phyloP scores from a whole-genome alignment of 2,797 vertebrate species.

The Anomalospiza imberbis region DNA sequence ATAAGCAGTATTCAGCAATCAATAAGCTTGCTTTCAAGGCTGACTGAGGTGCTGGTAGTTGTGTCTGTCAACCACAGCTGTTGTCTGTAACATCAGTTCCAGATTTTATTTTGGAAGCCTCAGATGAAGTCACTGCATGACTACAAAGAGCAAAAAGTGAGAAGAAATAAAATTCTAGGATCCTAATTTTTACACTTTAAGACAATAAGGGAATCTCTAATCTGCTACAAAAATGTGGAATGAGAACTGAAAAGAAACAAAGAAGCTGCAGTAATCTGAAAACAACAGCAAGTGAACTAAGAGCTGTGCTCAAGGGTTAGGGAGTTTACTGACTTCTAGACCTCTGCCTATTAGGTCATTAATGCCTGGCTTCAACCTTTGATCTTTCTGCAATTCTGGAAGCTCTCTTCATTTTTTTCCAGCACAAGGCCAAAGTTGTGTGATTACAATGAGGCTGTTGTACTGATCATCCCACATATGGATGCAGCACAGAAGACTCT shows the following conservation, averaged over 20 bases:
- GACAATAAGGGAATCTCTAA: not conserved
- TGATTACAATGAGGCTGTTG: slow-evolving; percentile 47
- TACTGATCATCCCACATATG: slow-evolving; percentile 56
- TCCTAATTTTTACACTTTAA: not conserved
- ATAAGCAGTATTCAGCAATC: not conserved
- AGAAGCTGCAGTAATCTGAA: not conserved
- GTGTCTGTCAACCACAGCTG: not conserved
- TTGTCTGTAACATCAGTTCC: not conserved
- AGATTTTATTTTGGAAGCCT: not conserved
- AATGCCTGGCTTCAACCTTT: slow-evolving; percentile 52
- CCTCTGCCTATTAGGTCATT: slow-evolving; percentile 37
- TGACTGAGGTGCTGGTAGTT: not conserved
- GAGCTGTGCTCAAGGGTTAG: not conserved
- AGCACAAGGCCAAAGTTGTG: slow-evolving; percentile 61
- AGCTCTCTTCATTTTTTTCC: slow-evolving; percentile 40
- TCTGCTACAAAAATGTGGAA: not conserved
- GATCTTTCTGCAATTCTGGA: slow-evolving; percentile 61
- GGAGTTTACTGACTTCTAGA: slow-evolving; percentile 36
- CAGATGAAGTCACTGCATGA: not conserved
- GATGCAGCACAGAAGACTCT: slow-evolving; percentile 23
- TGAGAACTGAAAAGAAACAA: not conserved
- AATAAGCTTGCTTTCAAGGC: not conserved
- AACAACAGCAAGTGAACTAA: not conserved
- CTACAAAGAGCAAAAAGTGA: not conserved
- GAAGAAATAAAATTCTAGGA: not conserved